A percentile compares a stretch with the other conserved stretches of the same genome.
These are phyloP conservation scores for Julus scandinavius DNA, from an alignment of 2,888 invertebrate species.

Conservation along the genomic window DNA sequence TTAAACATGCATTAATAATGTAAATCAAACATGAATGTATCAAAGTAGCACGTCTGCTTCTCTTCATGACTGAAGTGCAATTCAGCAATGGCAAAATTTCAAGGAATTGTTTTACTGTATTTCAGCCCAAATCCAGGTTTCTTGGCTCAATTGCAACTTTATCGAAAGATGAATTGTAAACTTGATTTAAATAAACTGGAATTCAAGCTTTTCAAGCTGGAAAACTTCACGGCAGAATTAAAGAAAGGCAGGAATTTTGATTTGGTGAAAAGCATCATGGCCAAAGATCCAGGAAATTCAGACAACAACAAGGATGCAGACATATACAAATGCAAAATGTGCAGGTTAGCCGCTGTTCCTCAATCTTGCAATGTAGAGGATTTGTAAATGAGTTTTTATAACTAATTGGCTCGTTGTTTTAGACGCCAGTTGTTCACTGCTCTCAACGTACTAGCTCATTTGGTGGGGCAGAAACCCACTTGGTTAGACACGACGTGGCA, in stretches of 20 bases:
- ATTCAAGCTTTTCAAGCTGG: conserved; percentile 79
- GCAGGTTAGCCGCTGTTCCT: conserved; percentile 68
- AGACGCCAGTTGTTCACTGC: conserved; percentile 79
- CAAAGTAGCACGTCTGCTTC: background rate
- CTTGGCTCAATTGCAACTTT: conserved; percentile 80
- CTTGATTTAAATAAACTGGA: conserved; percentile 76
- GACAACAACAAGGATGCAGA: conserved; percentile 79
- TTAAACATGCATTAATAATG: background rate
- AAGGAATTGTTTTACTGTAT: background rate
- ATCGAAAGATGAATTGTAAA: conserved; percentile 79
- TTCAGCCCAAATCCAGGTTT: conserved; percentile 83
- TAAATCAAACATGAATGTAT: background rate
- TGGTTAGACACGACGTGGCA: conserved; percentile 68
- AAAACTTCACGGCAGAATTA: conserved; percentile 63
- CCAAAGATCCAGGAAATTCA: conserved; percentile 79
- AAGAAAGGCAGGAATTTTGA: conserved; percentile 56
- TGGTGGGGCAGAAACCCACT: conserved; percentile 69
- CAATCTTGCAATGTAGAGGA: background rate
- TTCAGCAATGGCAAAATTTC: background rate
- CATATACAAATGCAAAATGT: conserved; percentile 85
- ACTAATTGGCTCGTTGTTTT: conserved; percentile 54
- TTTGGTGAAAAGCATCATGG: conserved; percentile 73
- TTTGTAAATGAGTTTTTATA: background rate
- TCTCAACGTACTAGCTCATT: conserved; percentile 81
- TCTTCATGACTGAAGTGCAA: background rate